A percentile compares a stretch with the other conserved stretches of the same genome.
These are phyloP conservation scores for Apteryx mantelli DNA, from an alignment of 2,113 vertebrate genomes.

Conservation along the genomic window DNA sequence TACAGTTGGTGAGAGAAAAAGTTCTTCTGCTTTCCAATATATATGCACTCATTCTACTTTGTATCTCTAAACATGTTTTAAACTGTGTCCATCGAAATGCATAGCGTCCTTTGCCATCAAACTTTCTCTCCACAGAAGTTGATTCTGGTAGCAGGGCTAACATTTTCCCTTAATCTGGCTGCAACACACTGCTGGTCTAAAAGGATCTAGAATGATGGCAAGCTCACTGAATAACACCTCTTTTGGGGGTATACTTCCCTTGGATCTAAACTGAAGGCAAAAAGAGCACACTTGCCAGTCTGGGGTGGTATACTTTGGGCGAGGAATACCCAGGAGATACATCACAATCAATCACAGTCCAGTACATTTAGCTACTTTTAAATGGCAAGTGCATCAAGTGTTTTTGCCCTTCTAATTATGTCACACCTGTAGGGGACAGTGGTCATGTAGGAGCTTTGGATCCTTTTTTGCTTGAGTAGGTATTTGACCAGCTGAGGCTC, in stretches of 20 bases:
- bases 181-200: background rate
- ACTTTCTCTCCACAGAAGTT: background rate
- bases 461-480: background rate
- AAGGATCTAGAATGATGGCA: background rate
- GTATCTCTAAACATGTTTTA: background rate
- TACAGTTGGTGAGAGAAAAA: background rate
- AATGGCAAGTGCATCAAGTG: background rate
- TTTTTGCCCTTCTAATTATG: background rate
- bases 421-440: background rate
- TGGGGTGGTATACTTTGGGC: background rate
- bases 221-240: background rate
- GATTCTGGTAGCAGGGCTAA: background rate
- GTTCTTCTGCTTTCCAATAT: background rate
- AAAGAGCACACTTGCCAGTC: background rate
- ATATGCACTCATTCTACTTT: fast-evolving
- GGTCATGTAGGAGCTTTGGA: background rate
- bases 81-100: background rate
- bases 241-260: background rate
- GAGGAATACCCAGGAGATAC: background rate
- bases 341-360: background rate
- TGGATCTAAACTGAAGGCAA: background rate
- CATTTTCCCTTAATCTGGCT: background rate
- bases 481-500: background rate
- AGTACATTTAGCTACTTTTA: background rate
- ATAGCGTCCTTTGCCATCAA: background rate